These are phyloP conservation scores for Nannobrachium achirus DNA, from an alignment of 2,113 vertebrate species.

Conservation along the genomic window DNA sequence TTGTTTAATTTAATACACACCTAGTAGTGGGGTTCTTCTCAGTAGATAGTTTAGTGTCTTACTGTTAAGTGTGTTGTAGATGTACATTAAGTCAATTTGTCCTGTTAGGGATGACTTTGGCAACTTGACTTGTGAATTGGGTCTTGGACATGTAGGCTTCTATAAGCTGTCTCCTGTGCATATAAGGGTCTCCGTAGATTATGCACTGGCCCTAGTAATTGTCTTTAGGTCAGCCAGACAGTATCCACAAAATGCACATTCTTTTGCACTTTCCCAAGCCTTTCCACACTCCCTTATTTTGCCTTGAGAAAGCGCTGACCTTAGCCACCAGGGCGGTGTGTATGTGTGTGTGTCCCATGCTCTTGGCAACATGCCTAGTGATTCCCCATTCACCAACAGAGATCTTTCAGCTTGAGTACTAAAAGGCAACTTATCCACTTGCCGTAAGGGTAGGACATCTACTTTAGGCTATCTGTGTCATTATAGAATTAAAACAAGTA, in stretches of 20 bases:
- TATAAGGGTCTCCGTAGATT: slow-evolving; percentile 56
- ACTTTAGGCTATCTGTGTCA: neutral
- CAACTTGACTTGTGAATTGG: slow-evolving; percentile 49
- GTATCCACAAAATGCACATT: slow-evolving; percentile 63
- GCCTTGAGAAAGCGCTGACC: slow-evolving; percentile 81
- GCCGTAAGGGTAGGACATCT: slow-evolving; percentile 39
- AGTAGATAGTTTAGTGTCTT: no score
- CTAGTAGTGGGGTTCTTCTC: no score
- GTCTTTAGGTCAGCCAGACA: slow-evolving; percentile 56
- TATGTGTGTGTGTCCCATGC: slow-evolving; percentile 30
- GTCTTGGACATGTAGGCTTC: slow-evolving; percentile 45
- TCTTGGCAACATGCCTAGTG: slow-evolving; percentile 65
- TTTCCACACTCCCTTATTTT: slow-evolving; percentile 73
- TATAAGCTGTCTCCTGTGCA: slow-evolving; percentile 31
- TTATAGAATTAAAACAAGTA: slow-evolving; percentile 22
- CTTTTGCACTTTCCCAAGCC: slow-evolving; percentile 73
- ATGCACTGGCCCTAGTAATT: slow-evolving; percentile 61
- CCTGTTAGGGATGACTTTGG: neutral
- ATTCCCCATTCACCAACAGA: slow-evolving; percentile 65
- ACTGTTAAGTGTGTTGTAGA: no score
- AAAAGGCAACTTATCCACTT: slow-evolving; percentile 37
- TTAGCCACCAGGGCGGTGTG: slow-evolving; percentile 63
- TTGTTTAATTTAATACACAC: no score
- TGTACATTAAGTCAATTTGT: no score
- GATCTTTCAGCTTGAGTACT: slow-evolving; percentile 63